Evolutionary conservation across 2,113 vertebrate genomes (phyloP).

Genomic region (Ceyx cyanopectus): DNA sequence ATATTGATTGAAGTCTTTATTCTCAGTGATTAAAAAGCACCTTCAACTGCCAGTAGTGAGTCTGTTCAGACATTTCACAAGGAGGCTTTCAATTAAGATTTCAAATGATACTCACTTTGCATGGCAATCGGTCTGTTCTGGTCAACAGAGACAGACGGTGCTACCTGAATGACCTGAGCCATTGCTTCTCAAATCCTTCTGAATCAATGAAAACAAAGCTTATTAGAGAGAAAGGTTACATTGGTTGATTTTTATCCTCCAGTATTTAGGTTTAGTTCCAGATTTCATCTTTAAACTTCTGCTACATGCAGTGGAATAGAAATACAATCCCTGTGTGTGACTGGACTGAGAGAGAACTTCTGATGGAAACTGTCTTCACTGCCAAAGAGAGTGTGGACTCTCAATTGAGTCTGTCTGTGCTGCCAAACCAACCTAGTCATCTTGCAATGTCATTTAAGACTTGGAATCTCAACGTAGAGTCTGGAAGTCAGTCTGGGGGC

Average conservation of each 20-base stretch:
- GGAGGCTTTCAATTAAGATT: slow-evolving; percentile 54
- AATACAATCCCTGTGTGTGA: neutral
- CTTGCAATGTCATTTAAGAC: neutral
- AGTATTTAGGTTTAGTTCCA: neutral
- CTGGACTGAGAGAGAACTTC: neutral
- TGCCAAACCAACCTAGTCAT: neutral
- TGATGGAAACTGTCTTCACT: neutral
- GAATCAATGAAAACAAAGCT: neutral
- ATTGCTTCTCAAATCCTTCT: neutral
- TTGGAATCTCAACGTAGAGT: neutral
- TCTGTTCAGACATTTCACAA: slow-evolving; percentile 26
- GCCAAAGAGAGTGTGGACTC: neutral
- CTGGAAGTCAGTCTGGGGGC: neutral
- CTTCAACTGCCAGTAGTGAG: slow-evolving; percentile 1
- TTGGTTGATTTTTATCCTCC: neutral
- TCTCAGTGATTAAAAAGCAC: slow-evolving; percentile 64
- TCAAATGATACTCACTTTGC: slow-evolving; percentile 10
- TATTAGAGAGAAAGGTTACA: too few species aligned
- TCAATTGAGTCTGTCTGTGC: neutral
- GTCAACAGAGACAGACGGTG: neutral
- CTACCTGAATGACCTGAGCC: neutral
- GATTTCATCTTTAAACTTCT: neutral
- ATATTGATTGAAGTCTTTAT: slow-evolving; percentile 59
- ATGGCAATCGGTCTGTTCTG: neutral
- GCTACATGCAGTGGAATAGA: accelerated